Conservation (phyloP, 1,140 invertebrate genomes). For the Cotesia typhae region DNA sequence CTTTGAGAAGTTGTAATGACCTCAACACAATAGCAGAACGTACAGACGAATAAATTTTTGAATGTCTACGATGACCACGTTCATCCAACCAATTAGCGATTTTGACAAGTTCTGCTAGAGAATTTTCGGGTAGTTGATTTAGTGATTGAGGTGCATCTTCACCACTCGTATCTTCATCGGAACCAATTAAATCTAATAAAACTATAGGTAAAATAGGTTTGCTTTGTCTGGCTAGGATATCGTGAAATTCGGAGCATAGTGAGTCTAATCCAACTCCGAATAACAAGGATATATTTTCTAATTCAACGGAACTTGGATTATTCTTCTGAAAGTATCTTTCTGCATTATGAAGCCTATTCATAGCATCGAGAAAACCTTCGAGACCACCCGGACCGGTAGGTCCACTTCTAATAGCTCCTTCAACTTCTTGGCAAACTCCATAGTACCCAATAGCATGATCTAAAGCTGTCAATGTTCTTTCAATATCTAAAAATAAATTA, state of each 20-base stretch:
- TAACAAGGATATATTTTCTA: constrained; percentile 86
- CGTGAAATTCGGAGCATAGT: constrained; percentile 87
- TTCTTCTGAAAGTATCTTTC: constrained; percentile 92
- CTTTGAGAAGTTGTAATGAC: constrained; percentile 80
- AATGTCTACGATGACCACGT: constrained; percentile 79
- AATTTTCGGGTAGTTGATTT: constrained; percentile 71
- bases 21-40: constrained; percentile 79
- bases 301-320: constrained; percentile 91
- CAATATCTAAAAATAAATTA: constrained; percentile 70
- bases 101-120: constrained; percentile 76
- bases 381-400: constrained; percentile 72
- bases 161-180: constrained; percentile 79
- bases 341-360: constrained; percentile 87
- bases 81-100: constrained; percentile 88
- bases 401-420: constrained; percentile 80
- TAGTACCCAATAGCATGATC: constrained; percentile 92
- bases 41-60: constrained; percentile 81
- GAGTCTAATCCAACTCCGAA: constrained; percentile 65
- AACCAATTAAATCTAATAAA: constrained; percentile 84
- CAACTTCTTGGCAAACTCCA: constrained; percentile 86
- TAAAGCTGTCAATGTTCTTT: constrained; percentile 79
- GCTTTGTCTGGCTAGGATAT: constrained; percentile 85
- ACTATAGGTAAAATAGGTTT: constrained; percentile 85
- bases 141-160: constrained; percentile 62
- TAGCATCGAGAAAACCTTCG: constrained; percentile 80